These are phyloP conservation scores for Eustalomyia histrio DNA, from an alignment of 2,888 invertebrate genomes.

Conservation along the genomic window DNA sequence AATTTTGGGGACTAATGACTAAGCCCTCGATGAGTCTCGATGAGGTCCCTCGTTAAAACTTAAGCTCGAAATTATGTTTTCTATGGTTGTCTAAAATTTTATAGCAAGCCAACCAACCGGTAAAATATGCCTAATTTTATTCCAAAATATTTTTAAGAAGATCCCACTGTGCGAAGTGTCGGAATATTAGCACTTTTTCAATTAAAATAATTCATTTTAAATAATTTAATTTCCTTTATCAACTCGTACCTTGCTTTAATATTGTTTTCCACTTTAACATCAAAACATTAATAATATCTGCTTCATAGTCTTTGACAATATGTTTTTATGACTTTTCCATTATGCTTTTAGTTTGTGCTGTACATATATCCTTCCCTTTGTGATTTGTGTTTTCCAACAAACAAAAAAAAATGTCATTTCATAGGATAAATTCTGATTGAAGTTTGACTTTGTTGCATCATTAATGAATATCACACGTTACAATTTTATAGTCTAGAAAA, in stretches of 20 bases:
- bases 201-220: slow-evolving; percentile 28
- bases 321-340: not conserved
- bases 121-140: too few relatives aligned
- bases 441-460: slow-evolving; percentile 43
- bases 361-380: not conserved
- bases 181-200: slow-evolving; percentile 21
- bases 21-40: too few relatives aligned
- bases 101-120: too few relatives aligned
- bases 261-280: not conserved
- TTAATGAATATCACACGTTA: slow-evolving; percentile 55
- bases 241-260: not conserved
- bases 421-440: not conserved
- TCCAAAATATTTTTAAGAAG: too few relatives aligned
- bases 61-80: too few relatives aligned
- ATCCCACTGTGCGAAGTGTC: too few relatives aligned
- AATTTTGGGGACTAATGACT: too few relatives aligned
- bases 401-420: not conserved
- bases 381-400: not conserved
- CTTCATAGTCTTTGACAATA: too few relatives aligned
- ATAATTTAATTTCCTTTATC: slow-evolving; percentile 24
- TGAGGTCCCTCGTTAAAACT: too few relatives aligned
- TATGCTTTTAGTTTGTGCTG: not conserved
- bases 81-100: too few relatives aligned
- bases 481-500: slow-evolving; percentile 8
- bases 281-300: too few relatives aligned